Base-by-base conservation (phyloP, 2,113 vertebrate genomes). In the Emydocephalus ijimae region DNA sequence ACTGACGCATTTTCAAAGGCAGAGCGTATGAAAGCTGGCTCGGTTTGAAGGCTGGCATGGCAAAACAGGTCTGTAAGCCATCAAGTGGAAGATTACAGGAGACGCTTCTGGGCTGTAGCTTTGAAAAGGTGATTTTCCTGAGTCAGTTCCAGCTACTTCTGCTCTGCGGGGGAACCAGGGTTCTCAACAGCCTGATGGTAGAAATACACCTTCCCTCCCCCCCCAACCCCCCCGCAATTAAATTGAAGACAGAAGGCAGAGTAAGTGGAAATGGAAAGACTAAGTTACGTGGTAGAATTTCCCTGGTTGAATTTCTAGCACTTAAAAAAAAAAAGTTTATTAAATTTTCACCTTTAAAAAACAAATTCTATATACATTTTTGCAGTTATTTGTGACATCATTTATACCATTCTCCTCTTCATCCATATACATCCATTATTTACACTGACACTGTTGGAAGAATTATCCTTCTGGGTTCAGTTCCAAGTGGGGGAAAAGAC, bases 1-100 rank as follows among this genome's bases (percentile, higher is more conserved):
- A 89, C 52, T 14, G 88, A 85, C 43, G 56, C 39, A 5, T 55
- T 50, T 92, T 92, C 92, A 89, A 92, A 92, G 69, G 88, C n/a
- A 85, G 43, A 43, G 43, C 11, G 57, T 89, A 85, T 39, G 88
- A 85, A 85, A 85, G 88, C 88, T 59, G 43, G 54, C 39, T 61
- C 18, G 8, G 39, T 52, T 57, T 81, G 91, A 85, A 81, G 87
- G 91, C 74, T 64, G 81, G 45, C 52, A 14, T 39, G 7, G 52
- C 0, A 12, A 61, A 89, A 23, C n/a, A 89, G 61, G n/a, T 52
- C 52, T 14, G 56, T 92, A 92, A 92, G 81, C 61, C 18, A n/a
- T 43, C 4, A 10, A 56, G 91, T 15, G 3, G 54, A 88, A 69
- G 91, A 81, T 89, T 52, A 89, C 43, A 81, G 50, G 55, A 39